Conservation (phyloP, 2,888 invertebrate species). For the Sipha maydis region DNA sequence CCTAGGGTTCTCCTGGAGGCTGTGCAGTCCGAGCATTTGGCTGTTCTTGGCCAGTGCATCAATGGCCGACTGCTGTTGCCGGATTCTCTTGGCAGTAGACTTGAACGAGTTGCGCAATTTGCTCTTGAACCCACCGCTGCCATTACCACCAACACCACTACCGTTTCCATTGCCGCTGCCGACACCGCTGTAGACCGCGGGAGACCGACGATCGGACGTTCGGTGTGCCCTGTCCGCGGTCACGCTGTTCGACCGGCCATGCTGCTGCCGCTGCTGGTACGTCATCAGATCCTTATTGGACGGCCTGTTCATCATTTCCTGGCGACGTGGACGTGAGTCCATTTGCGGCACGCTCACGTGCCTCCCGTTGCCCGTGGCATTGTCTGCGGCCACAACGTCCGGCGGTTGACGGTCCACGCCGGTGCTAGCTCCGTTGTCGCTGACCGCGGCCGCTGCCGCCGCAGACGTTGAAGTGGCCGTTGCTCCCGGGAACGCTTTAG, state of each 20-base stretch:
- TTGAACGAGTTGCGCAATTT: constrained; percentile 49
- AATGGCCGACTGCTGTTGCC: constrained; percentile 51
- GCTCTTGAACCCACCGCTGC: constrained; percentile 32
- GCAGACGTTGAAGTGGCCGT: neutral
- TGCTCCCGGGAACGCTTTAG: neutral
- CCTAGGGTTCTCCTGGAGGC: constrained; percentile 41
- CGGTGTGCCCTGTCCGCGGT: neutral
- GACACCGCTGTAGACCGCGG: neutral
- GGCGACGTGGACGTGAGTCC: neutral
- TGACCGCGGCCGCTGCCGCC: neutral
- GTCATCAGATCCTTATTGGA: constrained; percentile 31
- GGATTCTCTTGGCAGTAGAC: constrained; percentile 44
- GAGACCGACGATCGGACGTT: neutral
- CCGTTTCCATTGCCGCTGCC: neutral
- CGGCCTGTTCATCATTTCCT: constrained; percentile 32
- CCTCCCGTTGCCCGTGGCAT: neutral
- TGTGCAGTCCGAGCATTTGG: constrained; percentile 48
- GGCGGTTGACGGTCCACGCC: neutral
- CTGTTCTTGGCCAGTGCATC: constrained; percentile 44
- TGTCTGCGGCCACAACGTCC: neutral
- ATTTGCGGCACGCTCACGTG: constrained; percentile 42
- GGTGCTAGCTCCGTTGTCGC: neutral
- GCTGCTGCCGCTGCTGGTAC: neutral
- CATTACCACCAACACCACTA: neutral
- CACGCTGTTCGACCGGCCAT: constrained; percentile 5